Percentiles rank a stretch among this genome's conserved stretches.
Evolutionary conservation across 92 coral and sea anemone species (phyloP).

Genomic region (Epizoanthus ramosus): DNA sequence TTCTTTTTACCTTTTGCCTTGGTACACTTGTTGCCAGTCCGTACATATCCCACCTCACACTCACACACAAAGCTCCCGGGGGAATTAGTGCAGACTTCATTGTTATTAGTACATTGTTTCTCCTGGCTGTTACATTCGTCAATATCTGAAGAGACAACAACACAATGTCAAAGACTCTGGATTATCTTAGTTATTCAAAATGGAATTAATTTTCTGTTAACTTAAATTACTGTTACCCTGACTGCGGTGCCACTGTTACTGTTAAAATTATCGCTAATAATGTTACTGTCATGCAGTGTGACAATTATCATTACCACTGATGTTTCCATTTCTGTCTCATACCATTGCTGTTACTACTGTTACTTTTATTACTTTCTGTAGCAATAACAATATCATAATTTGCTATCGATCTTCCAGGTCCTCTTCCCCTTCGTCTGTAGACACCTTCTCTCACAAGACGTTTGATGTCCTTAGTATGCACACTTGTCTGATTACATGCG

Average conservation of each 20-base stretch:
- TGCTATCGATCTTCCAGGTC: too few species aligned
- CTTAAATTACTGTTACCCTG: not conserved
- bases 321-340: not conserved
- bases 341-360: not conserved
- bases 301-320: not conserved
- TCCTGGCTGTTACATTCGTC: constrained; percentile 77
- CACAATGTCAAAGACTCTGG: not conserved
- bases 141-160: constrained; percentile 58
- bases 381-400: too few species aligned
- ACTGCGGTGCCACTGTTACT: not conserved
- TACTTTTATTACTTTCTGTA: not conserved
- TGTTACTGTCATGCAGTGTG: not conserved
- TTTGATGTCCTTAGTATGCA: too few species aligned
- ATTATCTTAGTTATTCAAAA: not conserved
- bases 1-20: constrained; percentile 71
- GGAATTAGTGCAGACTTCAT: constrained; percentile 76
- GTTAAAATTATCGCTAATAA: not conserved
- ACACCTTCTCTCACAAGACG: too few species aligned
- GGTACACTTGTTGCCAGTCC: constrained; percentile 80
- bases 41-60: constrained; percentile 77
- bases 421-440: too few species aligned
- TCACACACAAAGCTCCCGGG: constrained; percentile 86
- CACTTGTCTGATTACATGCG: too few species aligned
- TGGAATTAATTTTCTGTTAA: too few species aligned
- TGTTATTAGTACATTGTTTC: constrained; percentile 67